These are phyloP conservation scores for Amphiprion clarkii DNA, from an alignment of 2,797 vertebrate genomes.

Conservation along the genomic window DNA sequence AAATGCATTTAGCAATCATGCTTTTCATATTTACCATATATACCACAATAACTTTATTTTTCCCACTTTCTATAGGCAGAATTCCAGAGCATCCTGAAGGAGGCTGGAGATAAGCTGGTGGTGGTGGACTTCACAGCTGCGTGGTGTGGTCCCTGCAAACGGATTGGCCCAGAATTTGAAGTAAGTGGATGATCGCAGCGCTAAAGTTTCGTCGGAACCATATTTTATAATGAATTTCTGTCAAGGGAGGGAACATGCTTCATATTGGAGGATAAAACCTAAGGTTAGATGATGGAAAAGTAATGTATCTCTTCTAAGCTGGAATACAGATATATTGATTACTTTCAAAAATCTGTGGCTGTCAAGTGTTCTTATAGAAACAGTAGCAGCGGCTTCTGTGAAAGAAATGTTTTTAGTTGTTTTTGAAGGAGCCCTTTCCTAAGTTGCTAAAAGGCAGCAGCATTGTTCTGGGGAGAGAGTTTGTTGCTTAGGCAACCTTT, in stretches of 20 bases:
- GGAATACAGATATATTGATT: no score
- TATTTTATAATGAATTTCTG: no score
- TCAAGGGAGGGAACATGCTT: not conserved
- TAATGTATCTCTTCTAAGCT: no score
- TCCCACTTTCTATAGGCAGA: constrained; percentile 69
- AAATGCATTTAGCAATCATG: no score
- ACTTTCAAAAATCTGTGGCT: no score
- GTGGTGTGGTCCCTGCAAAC: constrained; percentile 93
- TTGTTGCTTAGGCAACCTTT: constrained; percentile 24
- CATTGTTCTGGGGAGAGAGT: not conserved
- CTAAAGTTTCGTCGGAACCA: not conserved
- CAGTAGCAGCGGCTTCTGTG: not conserved
- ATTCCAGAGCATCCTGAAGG: constrained; percentile 76
- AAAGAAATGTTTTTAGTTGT: not conserved
- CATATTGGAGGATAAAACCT: not conserved
- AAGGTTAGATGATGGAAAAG: no score
- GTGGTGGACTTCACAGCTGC: constrained; percentile 92
- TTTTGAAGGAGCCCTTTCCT: not conserved
- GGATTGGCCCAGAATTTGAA: constrained; percentile 85
- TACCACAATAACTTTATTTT: not conserved
- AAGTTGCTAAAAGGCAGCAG: constrained; percentile 1
- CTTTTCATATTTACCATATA: no score
- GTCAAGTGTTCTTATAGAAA: not conserved
- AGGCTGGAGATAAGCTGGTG: constrained; percentile 86
- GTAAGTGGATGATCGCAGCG: constrained; percentile 75